phyloP scores from a whole-genome alignment of 2,113 vertebrate genomes.

The Mesitornis unicolor region DNA sequence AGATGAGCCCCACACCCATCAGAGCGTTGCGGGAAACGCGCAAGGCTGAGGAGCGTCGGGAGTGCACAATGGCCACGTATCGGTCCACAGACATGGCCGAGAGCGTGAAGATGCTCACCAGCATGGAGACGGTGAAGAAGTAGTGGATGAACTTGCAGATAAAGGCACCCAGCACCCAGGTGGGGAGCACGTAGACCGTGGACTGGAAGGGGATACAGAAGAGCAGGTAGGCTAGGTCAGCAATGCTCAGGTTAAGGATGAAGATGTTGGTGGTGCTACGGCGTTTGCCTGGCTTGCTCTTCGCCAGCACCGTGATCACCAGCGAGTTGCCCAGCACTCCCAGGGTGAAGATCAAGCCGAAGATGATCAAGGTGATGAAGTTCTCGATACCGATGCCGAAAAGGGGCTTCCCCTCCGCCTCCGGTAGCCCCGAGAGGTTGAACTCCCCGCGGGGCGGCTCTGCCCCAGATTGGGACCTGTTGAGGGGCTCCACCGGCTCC shows the following conservation, averaged over 20 bases:
- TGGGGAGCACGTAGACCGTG: slow-evolving; percentile 88
- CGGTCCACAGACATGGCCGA: slow-evolving; percentile 97
- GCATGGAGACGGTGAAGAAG: slow-evolving; percentile 95
- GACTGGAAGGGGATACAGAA: slow-evolving; percentile 97
- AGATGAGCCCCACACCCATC: slow-evolving; percentile 87
- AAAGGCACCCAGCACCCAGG: slow-evolving; percentile 92
- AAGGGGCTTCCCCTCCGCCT: slow-evolving; percentile 38
- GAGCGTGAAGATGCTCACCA: slow-evolving; percentile 96
- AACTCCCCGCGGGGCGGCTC: neutral
- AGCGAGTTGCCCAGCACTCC: slow-evolving; percentile 93
- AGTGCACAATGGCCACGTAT: slow-evolving; percentile 94
- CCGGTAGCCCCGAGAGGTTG: slow-evolving; percentile 12
- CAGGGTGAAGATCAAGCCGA: slow-evolving; percentile 88
- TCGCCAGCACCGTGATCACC: slow-evolving; percentile 91
- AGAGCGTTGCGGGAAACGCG: slow-evolving; percentile 84
- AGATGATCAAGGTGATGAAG: slow-evolving; percentile 86
- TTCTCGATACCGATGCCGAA: slow-evolving; percentile 88
- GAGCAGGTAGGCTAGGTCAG: slow-evolving; percentile 94
- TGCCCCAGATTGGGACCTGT: slow-evolving; percentile 38
- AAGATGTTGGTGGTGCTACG: slow-evolving; percentile 95
- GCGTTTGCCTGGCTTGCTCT: slow-evolving; percentile 85
- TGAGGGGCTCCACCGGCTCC: slow-evolving; percentile 54
- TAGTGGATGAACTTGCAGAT: slow-evolving; percentile 96
- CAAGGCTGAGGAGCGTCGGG: slow-evolving; percentile 87
- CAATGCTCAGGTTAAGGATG: slow-evolving; percentile 93